Base-by-base conservation (phyloP, 2,888 invertebrate genomes). In the Caenorhabditis macrosperma region DNA sequence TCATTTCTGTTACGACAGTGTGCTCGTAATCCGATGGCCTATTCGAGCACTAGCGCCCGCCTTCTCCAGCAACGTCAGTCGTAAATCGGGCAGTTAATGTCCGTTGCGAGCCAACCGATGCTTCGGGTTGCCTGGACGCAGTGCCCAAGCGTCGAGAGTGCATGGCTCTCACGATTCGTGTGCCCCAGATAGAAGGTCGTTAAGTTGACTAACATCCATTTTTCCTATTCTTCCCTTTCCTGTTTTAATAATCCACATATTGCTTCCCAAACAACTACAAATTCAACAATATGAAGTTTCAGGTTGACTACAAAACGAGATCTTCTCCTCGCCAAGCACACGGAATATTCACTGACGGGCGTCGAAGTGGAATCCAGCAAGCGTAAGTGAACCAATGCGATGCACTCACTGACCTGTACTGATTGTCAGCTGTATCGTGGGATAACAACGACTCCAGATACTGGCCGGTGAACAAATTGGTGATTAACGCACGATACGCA, bases 381-480 rank as follows among this genome's bases (percentile, higher is more conserved):
- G 57, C 54, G 78, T 78, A 26, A 48, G 72, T 59, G 1, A 30
- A 1, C 44, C 17, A 17, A 44, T n/a, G n/a, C n/a, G 20, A 17
- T 4, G 9, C 0, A 26, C 22, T 28, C n/a, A 30, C 9, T 26
- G 20, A 2, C 26, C 54, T 17, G 12, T 28, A 28, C 24, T 26
- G n/a, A 35, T 17, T 77, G 57, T 28, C 38, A 78, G 78, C 60
- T 0, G 57, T 78, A 2, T 57, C 78, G 1, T 81, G 83, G 81
- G 59, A 76, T 1, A 78, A 78, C 28, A 28, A 48, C 12, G 63
- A 75, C 17, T 71, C 80, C 0, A 26, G 72, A 24, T 30, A 81
- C 20, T 83, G 83, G 83, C 78, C 78, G 4, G 81, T 83, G 15
- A 78, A 83, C 52, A 83, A 83, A 33, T 41, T 83, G 7, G 78